Percentiles rank a stretch among this genome's conserved stretches.
These are phyloP conservation scores for Drosophila asahinai DNA, from an alignment of 1,140 invertebrate genomes.

Conservation along the genomic window DNA sequence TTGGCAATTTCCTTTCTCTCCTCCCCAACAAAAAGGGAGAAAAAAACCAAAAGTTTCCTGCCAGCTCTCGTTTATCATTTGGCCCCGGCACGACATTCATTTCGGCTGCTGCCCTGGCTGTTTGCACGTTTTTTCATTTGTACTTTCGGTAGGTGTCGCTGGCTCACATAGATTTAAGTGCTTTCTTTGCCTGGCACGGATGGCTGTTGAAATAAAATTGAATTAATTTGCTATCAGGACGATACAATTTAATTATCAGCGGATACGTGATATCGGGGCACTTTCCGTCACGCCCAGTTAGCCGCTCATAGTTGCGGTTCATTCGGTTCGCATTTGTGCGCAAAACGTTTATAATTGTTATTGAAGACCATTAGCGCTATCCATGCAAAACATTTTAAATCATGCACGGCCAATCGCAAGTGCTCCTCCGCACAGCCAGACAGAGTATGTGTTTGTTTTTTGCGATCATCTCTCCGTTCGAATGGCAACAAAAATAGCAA, in stretches of 20 bases:
- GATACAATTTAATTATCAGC: constrained; percentile 47
- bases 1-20: constrained; percentile 29
- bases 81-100: constrained; percentile 28
- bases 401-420: constrained; percentile 31
- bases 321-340: constrained; percentile 21
- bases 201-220: constrained; percentile 36
- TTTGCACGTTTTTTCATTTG: constrained; percentile 53
- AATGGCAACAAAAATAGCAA: constrained; percentile 59
- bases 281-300: constrained; percentile 28
- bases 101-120: constrained; percentile 23
- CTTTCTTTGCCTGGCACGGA: constrained; percentile 9
- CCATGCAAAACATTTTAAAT: constrained; percentile 62
- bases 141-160: constrained; percentile 30
- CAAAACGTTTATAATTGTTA: constrained; percentile 42
- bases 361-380: constrained; percentile 54
- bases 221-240: constrained; percentile 44
- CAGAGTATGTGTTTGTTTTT: constrained; percentile 12
- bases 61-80: constrained; percentile 40
- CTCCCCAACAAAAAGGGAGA: background rate
- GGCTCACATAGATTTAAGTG: constrained; percentile 38
- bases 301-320: constrained; percentile 17
- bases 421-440: constrained; percentile 2
- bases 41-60: constrained; percentile 14
- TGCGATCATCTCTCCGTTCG: constrained; percentile 36
- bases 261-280: constrained; percentile 30